phyloP scores from a whole-genome alignment of 2,888 invertebrate species.

The Sympetrum striolatum region DNA sequence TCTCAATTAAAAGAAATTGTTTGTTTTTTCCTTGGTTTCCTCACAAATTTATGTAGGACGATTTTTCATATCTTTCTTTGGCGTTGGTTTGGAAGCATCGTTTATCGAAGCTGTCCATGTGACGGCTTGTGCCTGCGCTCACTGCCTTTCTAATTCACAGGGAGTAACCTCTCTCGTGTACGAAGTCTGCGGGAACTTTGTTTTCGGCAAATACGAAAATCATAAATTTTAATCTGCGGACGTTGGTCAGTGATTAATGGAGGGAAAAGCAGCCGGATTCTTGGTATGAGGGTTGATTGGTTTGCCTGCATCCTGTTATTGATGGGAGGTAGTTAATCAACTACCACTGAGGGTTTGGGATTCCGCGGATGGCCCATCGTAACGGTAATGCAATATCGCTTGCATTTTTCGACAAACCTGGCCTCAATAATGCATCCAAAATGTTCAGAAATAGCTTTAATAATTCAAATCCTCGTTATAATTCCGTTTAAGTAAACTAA shows the following conservation, averaged over 20 bases:
- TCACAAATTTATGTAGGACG: not conserved
- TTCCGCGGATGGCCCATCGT: not conserved
- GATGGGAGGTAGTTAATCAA: not conserved
- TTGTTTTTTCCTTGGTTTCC: not conserved
- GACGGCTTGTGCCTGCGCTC: not conserved
- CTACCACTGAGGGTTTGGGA: not conserved
- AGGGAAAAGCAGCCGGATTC: not conserved
- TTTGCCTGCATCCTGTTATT: not conserved
- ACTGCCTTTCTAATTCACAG: not conserved
- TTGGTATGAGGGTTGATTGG: not conserved
- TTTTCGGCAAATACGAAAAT: not conserved
- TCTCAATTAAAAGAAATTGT: not conserved
- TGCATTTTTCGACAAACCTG: no score
- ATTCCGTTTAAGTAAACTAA: no score
- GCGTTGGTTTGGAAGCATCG: not conserved
- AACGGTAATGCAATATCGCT: no score
- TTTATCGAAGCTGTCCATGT: not conserved
- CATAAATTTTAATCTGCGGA: not conserved
- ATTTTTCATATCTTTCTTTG: not conserved
- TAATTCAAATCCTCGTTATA: no score
- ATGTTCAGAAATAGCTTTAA: no score
- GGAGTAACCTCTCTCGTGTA: not conserved
- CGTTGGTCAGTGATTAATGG: not conserved
- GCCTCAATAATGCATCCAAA: no score
- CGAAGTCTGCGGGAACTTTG: not conserved